Base-by-base conservation (phyloP, 2,797 vertebrate species). In the Megaceryle alcyon region DNA sequence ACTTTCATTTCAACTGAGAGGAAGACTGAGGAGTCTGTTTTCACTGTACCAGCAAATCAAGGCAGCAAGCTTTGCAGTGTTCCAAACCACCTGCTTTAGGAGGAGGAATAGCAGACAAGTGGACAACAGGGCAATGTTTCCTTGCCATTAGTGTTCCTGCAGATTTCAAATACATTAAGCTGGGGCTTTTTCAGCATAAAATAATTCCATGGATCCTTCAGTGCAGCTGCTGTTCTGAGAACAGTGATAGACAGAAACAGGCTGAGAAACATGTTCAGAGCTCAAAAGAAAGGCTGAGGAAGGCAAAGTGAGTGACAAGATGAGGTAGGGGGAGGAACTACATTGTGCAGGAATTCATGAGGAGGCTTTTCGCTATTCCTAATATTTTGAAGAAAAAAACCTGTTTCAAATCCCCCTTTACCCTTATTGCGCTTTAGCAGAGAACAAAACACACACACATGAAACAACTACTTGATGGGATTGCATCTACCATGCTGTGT, bases 141-240 rank as follows among this genome's bases (percentile, higher is more conserved):
- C n/a, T 56, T 43, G 37, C 25, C 51, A 57, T 5, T 64, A 43
- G 53, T n/a, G 16, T 49, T 77, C 43, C 88, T 92, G 59, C 26
- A 82, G 63, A 84, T 94, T 92, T 95, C 63, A 46, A 54, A 75
- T 57, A 39, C 12, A 15, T 83, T 83, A 86, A 90, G 15, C 10
- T 53, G 14, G 3, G 82, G 29, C 33, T 80, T 94, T 92, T 91
- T 84, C 63, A 76, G 46, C 11, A 23, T 76, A 63, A 88, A 88
- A 88, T 83, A 35, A 54, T 95, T 94, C 66, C 3, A 4, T 44
- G 90, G 92, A 90, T 66, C 59, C 63, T 90, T 94, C 90, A 15
- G 22, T 93, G 88, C 94, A 96, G 90, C 94, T 95, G 87, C 88
- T 90, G 33, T 65, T 96, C 84, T 95, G 75, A 87, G 75, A 85